phyloP scores from a whole-genome alignment of 2,797 vertebrate species.

The Siniperca obscura region DNA sequence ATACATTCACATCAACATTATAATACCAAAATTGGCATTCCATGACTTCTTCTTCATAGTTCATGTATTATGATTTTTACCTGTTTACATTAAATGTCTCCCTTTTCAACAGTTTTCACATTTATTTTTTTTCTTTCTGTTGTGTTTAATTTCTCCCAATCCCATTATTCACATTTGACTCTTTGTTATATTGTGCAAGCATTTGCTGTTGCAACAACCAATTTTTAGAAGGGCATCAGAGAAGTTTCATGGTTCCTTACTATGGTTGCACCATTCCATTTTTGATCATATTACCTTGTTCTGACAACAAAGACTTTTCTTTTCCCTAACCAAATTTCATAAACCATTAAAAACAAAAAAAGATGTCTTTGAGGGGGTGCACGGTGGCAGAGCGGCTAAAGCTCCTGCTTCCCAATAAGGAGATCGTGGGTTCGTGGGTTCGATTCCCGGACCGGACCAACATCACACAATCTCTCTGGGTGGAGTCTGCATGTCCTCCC shows the following conservation, averaged over 20 bases:
- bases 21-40: not conserved
- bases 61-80: not conserved
- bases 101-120: not conserved
- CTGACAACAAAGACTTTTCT: not conserved
- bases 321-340: not conserved
- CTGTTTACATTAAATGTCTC: not conserved
- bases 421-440: no score
- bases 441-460: no score
- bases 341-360: not conserved
- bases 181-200: not conserved
- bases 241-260: not conserved
- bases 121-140: not conserved
- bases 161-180: not conserved
- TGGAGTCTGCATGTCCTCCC: no score
- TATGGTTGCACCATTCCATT: not conserved
- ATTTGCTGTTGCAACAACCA: not conserved
- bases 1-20: not conserved
- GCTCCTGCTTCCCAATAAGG: no score
- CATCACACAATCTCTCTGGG: no score
- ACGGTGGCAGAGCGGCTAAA: no score
- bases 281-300: not conserved
- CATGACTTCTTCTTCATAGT: not conserved
- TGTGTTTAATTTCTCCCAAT: not conserved
- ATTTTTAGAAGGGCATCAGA: not conserved
- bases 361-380: not conserved